A percentile compares a stretch with the other conserved stretches of the same genome.
Evolutionary conservation across 2,888 invertebrate species (phyloP).

Genomic region (Invenusta paracnida): DNA sequence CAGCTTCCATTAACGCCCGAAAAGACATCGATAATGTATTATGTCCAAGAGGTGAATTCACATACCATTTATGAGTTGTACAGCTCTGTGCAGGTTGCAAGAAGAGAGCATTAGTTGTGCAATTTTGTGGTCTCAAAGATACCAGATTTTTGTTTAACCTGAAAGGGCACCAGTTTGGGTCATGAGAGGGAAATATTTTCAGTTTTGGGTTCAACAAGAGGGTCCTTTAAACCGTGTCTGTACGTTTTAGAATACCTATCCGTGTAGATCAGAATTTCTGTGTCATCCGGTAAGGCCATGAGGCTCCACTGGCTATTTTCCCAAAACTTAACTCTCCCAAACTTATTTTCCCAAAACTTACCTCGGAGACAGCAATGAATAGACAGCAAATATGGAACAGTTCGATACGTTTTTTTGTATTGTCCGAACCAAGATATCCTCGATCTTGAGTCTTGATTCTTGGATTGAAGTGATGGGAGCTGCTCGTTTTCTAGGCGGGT

Average conservation of each 20-base stretch:
- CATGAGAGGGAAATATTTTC: not conserved
- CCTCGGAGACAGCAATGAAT: not conserved
- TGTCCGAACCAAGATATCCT: not conserved
- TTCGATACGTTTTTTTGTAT: not conserved
- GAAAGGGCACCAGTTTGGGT: not conserved
- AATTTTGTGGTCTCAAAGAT: not conserved
- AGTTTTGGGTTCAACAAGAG: not conserved
- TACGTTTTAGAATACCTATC: not conserved
- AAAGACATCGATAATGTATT: too few relatives aligned
- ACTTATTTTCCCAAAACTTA: too few relatives aligned
- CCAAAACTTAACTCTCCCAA: not conserved
- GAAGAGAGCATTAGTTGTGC: not conserved
- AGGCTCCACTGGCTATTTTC: not conserved
- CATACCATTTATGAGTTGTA: too few relatives aligned
- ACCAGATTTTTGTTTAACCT: not conserved
- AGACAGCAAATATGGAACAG: too few relatives aligned
- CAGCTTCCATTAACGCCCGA: too few relatives aligned
- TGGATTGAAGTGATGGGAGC: conserved; percentile 1
- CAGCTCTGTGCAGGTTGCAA: too few relatives aligned
- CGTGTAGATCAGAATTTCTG: not conserved
- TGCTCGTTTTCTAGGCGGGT: not conserved
- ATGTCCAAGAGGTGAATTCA: too few relatives aligned
- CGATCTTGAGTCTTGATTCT: not conserved
- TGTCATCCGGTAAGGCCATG: not conserved
- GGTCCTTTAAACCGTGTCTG: not conserved